These are phyloP conservation scores for Lacerta bilineata DNA, from an alignment of 2,797 vertebrate species.

Conservation along the genomic window DNA sequence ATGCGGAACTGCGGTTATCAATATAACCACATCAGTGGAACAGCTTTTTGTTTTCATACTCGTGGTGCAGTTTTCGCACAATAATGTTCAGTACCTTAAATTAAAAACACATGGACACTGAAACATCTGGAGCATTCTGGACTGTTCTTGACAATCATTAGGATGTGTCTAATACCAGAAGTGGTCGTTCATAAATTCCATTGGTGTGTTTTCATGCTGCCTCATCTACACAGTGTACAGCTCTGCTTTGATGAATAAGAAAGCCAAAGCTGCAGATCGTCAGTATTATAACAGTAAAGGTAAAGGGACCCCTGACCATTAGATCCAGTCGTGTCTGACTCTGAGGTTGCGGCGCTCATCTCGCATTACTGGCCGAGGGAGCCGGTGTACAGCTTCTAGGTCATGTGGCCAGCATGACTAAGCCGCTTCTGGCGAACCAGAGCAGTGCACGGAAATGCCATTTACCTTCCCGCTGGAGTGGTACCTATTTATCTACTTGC, in stretches of 20 bases:
- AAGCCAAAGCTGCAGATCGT: slow-evolving; percentile 9
- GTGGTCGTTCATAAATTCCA: neutral
- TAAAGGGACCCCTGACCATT: too few species aligned
- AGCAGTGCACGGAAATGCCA: too few species aligned
- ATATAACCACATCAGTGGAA: neutral
- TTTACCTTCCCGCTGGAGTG: too few species aligned
- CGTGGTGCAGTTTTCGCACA: neutral
- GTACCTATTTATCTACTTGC: too few species aligned
- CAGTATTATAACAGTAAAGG: slow-evolving; percentile 9
- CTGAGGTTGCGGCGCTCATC: too few species aligned
- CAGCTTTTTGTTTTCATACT: neutral
- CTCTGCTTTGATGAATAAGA: slow-evolving; percentile 50
- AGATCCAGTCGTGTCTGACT: too few species aligned
- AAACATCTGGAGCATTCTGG: neutral
- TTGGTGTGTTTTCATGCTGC: neutral
- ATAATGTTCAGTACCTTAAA: neutral
- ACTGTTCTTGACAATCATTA: neutral
- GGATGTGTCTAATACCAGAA: neutral
- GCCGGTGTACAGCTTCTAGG: too few species aligned
- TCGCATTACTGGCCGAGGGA: too few species aligned
- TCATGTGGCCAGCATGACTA: too few species aligned
- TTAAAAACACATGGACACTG: neutral
- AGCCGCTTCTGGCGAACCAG: too few species aligned
- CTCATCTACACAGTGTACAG: slow-evolving; percentile 9
- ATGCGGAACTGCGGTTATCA: neutral